A percentile compares a stretch with the other conserved stretches of the same genome.
These are phyloP conservation scores for Rhodinocichla rosea DNA, from an alignment of 2,113 vertebrate genomes.

Conservation along the genomic window DNA sequence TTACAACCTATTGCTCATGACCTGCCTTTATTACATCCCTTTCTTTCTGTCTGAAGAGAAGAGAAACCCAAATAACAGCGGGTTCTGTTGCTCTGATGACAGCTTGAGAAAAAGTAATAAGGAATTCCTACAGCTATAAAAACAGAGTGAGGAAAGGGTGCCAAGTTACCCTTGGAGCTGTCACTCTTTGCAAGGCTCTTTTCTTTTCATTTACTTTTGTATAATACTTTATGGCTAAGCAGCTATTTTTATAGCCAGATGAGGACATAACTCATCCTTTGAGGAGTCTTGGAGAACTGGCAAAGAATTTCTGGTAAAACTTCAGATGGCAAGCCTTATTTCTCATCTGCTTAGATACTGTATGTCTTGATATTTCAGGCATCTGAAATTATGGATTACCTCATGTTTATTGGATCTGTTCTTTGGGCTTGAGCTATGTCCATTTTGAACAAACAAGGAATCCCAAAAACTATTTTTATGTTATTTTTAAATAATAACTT, in stretches of 20 bases:
- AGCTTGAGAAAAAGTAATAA: constrained; percentile 61
- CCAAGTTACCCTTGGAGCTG: constrained; percentile 52
- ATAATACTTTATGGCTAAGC: constrained; percentile 29
- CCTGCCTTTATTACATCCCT: constrained; percentile 34
- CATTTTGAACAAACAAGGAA: not conserved
- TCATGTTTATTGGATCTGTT: not conserved
- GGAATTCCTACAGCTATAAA: constrained; percentile 65
- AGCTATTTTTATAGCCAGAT: constrained; percentile 48
- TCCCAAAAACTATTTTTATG: not conserved
- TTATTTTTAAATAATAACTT: not conserved
- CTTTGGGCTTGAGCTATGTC: not conserved
- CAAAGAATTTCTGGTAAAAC: not conserved
- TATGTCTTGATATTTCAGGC: not conserved
- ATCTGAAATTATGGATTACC: not conserved
- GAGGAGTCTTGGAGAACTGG: not conserved
- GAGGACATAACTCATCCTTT: constrained; percentile 43
- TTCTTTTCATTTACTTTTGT: constrained; percentile 57
- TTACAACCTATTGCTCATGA: constrained; percentile 49
- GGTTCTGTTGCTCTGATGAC: constrained; percentile 62
- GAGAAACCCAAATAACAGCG: constrained; percentile 48
- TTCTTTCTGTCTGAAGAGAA: constrained; percentile 30
- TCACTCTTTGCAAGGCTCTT: constrained; percentile 54
- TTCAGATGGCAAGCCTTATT: constrained; percentile 9
- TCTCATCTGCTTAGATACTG: not conserved
- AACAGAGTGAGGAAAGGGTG: constrained; percentile 54